Conservation (phyloP, 2,888 invertebrate genomes). For the Macrosiphum euphorbiae region DNA sequence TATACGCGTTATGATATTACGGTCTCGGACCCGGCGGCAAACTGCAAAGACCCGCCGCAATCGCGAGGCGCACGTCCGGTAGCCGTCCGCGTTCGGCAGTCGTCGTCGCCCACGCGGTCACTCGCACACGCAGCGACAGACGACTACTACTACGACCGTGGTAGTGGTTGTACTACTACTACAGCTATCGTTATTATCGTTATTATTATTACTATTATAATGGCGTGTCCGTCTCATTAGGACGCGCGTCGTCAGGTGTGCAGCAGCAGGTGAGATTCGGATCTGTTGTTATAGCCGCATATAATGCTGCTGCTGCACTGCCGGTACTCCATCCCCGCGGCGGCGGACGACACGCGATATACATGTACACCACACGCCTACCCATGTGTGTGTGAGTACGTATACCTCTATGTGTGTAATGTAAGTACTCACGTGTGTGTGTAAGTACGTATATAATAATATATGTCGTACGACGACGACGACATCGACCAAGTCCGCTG, state of each 20-base stretch:
- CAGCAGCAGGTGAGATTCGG: slow-evolving; percentile 36
- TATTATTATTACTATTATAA: slow-evolving; percentile 34
- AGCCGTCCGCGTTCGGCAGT: background rate
- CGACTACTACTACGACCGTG: background rate
- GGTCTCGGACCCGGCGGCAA: background rate
- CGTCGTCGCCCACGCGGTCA: slow-evolving; percentile 35
- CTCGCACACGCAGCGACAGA: background rate
- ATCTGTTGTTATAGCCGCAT: slow-evolving; percentile 37
- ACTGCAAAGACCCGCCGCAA: background rate
- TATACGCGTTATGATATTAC: too few species aligned
- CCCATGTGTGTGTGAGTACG: background rate
- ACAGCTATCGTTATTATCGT: slow-evolving; percentile 6
- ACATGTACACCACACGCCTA: background rate
- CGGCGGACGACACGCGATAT: slow-evolving; percentile 27
- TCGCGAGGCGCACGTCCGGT: slow-evolving; percentile 29
- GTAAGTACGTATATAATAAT: background rate
- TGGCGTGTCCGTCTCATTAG: slow-evolving; percentile 61
- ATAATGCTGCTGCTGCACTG: background rate
- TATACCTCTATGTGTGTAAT: background rate
- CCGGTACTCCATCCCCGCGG: slow-evolving; percentile 18
- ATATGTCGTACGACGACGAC: background rate
- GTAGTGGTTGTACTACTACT: background rate
- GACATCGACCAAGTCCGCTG: too few species aligned
- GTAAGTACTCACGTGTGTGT: too few species aligned
- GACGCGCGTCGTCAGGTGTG: slow-evolving; percentile 29